Evolutionary conservation across 2,113 vertebrate genomes (phyloP), one percentile per base, ranked within the genome.

Genomic region (Apteryx owenii): DNA sequence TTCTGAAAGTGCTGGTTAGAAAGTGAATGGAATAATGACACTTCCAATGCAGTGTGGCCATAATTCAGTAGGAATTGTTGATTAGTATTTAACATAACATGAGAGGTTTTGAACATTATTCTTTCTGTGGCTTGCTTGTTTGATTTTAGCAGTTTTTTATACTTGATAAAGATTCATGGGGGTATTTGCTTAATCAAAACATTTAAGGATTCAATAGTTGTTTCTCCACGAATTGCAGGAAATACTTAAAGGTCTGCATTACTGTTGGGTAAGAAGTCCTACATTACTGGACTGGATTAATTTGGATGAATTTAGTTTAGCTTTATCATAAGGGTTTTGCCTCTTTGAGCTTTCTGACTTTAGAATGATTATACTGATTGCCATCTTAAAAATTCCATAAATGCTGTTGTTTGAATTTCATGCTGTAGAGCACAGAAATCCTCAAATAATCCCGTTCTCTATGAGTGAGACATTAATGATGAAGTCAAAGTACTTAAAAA

Each of bases 291-390:
- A 62, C 84, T 82, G 83, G 61, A 92, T 86, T 92, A 79, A 89
- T 87, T 89, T 89, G 50, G 54, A 60, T 94, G 60, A 91, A 80
- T 66, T 95, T 93, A 73, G 54, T 96, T 93, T 93, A 88, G 81
- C 21, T 82, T 73, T 54, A 77, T 92, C 68, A 77, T 62, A 84
- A 95, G 68, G 22, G 9, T 85, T 94, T 93, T 96, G 13, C 64
- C 61, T 40, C 50, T 88, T 80, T 91, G 62, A 85, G 87, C 50
- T 95, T 76, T 71, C 31, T 95, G 16, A 33, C 82, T 28, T 62
- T 80, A 82, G 70, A 48, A 79, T 68, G 50, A 69, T 94, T 95
- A 42, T 62, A n/a, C 46, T 62, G 46, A 42, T 91, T 87, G 29
- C 70, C 17, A 12, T 93, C 44, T 44, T 72, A 79, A 72, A 92